Conservation (phyloP, 1,140 invertebrate species). For the Octopus bimaculoides region DNA sequence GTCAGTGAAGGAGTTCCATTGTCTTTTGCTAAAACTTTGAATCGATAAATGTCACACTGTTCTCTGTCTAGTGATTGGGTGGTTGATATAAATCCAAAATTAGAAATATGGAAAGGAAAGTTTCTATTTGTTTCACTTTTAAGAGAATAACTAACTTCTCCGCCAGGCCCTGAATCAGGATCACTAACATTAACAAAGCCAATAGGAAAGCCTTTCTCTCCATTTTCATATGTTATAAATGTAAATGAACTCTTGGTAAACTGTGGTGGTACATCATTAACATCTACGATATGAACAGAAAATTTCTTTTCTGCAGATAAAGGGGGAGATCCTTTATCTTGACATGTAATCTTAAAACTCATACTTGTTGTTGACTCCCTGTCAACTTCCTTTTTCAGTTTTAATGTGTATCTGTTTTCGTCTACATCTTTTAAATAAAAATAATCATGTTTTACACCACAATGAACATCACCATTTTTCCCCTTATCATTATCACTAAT, state of each 20-base stretch:
- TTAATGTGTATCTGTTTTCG: conserved; percentile 31
- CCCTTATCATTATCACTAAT: conserved; percentile 48
- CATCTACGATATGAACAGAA: neutral
- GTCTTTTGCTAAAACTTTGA: conserved; percentile 21
- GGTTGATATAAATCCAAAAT: conserved; percentile 24
- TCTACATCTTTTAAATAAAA: conserved; percentile 17
- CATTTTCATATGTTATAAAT: neutral
- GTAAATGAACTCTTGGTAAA: neutral
- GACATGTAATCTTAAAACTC: conserved; percentile 32
- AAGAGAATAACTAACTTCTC: conserved; percentile 29
- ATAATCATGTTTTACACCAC: conserved; percentile 33
- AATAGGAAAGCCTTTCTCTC: neutral
- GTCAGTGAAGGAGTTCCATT: conserved; percentile 21
- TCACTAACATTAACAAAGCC: conserved; percentile 34
- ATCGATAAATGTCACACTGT: conserved; percentile 19
- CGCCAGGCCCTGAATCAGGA: conserved; percentile 38
- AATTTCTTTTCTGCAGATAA: conserved; percentile 24
- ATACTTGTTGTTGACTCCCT: conserved; percentile 23
- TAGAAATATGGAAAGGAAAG: conserved; percentile 21
- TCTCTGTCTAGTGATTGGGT: conserved; percentile 22
- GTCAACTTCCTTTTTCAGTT: conserved; percentile 22
- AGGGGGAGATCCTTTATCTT: conserved; percentile 39
- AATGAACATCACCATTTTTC: conserved; percentile 40
- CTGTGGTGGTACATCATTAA: neutral
- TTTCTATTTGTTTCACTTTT: conserved; percentile 1